Evolutionary conservation across 2,797 vertebrate genomes (phyloP), one percentile per base, ranked within the genome.

Genomic region (Sebastes hubbsi): DNA sequence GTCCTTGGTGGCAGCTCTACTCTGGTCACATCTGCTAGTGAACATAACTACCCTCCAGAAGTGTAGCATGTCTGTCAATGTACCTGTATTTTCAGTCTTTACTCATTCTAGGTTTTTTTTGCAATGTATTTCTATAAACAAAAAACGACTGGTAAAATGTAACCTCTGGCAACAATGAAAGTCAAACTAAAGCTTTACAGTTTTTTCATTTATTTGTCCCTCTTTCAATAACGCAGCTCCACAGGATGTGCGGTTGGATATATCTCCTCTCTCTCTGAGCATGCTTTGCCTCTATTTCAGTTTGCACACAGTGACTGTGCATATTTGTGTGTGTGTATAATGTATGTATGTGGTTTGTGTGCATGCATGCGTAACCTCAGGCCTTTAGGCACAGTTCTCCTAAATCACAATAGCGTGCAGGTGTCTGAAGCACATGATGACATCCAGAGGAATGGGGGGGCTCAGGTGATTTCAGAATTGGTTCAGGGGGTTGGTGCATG

Each of bases 381-480:
- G 81, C 65, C 36, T 76, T 38, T 7, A 36, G 49, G 36, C 56
- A 66, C 0, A 1, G 2, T 63, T 73, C 56, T 67, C 68, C 92
- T 98, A 99, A 90, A 99, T 97, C 82, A 98, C 93, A 72, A 99
- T 96, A 0, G 98, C 97, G 75, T 97, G 96, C 71, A 99, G 97
- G 84, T 97, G 96, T 81, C 97, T 97, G 95, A 99, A 99, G 77
- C 98, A 99, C 96, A 98, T 96, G 95, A 99, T 97, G 88, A 99
- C 95, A 78, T 99, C 98, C 92, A 97, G 36, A 0, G 98, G 98
- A 75, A 99, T 96, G 25, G 98, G 98, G 0, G 97, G 97, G 71
- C 94, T 97, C 91, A 99, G 94, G 36, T 97, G 96, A 84, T 99
- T 99, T 65, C 98, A 25, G 24, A 25, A 25, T 25, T 25, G 24